Base-by-base conservation (phyloP, 2,797 vertebrate genomes). In the Merluccius polli region DNA sequence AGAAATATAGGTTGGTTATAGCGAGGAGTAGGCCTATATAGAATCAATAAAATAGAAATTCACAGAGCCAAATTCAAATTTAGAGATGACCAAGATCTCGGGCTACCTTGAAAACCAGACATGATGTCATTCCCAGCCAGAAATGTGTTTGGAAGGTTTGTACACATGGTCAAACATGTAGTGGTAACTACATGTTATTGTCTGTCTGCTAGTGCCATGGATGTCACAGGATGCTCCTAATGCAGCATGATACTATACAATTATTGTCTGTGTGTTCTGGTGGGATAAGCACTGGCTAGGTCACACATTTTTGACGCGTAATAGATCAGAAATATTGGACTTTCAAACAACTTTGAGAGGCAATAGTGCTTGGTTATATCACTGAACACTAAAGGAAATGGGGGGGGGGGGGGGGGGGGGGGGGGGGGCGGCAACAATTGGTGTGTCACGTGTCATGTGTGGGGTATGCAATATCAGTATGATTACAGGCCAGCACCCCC, bases 391-490 rank as follows among this genome's bases (percentile, higher is more conserved):
- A 33, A 63, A 71, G 44, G 41, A 76, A 44, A 38, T 11, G 0
- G 48, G 27, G n/a, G n/a, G n/a, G n/a, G n/a, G n/a, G n/a, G n/a
- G n/a, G n/a, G n/a, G n/a, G n/a, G 13, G 31, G 7, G 21, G 4
- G 8, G 59, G 59, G 18, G 44, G 1, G 15, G 44, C 15, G 16
- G 15, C 3, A 16, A 21, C 44, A 21, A 79, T 76, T 32, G 33
- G 38, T 44, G 59, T 15, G 59, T 15, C 18, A 13, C 63, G 33
- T 27, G 44, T 44, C 11, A 31, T 69, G 44, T 27, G 35, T 4
- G 2, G 32, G 74, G 18, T 4, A 21, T 33, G 69, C 80, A 59
- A 18, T 65, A 69, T 79, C 24, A 33, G 77, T 72, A 69, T 79
- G 72, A 81, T 77, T 48, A 30, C 41, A 59, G 35, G 75, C 32